Evolutionary conservation across 2,113 vertebrate species (phyloP).

Genomic region (Pungitius pungitius): DNA sequence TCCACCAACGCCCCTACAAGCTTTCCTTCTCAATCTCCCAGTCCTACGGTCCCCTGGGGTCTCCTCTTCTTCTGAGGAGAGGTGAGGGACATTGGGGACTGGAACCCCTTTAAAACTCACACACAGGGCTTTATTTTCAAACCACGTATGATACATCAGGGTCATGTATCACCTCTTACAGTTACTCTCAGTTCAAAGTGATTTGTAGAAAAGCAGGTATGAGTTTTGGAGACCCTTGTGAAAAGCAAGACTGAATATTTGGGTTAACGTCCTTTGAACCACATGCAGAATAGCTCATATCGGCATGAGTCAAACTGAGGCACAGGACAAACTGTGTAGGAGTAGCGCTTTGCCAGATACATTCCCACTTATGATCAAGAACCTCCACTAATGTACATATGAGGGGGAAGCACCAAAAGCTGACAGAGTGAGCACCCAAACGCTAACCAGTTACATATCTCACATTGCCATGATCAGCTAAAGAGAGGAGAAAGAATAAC

Average conservation of each 20-base stretch:
- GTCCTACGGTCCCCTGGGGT: slow-evolving; percentile 54
- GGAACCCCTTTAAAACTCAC: slow-evolving; percentile 36
- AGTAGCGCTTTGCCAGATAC: slow-evolving; percentile 1
- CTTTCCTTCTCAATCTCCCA: slow-evolving; percentile 53
- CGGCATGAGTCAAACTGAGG: slow-evolving; percentile 30
- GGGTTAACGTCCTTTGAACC: neutral
- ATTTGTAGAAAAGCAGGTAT: slow-evolving; percentile 10
- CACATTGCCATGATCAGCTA: neutral
- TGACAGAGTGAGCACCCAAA: neutral
- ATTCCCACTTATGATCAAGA: slow-evolving; percentile 18
- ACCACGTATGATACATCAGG: slow-evolving; percentile 49
- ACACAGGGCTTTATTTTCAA: slow-evolving; percentile 45
- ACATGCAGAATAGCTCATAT: slow-evolving; percentile 28
- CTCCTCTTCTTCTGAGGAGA: slow-evolving; percentile 33
- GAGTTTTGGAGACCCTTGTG: slow-evolving; percentile 26
- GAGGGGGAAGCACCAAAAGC: neutral
- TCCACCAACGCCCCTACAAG: slow-evolving; percentile 28
- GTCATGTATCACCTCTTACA: slow-evolving; percentile 24
- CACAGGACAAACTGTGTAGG: slow-evolving; percentile 3
- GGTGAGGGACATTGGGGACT: neutral
- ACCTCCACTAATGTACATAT: slow-evolving; percentile 4
- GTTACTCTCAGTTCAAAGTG: slow-evolving; percentile 35
- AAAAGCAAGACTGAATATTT: slow-evolving; percentile 25
- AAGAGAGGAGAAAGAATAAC: neutral
- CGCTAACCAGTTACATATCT: neutral